Evolutionary conservation across 2,113 vertebrate genomes (phyloP).

Genomic region (Microtus pennsylvanicus): DNA sequence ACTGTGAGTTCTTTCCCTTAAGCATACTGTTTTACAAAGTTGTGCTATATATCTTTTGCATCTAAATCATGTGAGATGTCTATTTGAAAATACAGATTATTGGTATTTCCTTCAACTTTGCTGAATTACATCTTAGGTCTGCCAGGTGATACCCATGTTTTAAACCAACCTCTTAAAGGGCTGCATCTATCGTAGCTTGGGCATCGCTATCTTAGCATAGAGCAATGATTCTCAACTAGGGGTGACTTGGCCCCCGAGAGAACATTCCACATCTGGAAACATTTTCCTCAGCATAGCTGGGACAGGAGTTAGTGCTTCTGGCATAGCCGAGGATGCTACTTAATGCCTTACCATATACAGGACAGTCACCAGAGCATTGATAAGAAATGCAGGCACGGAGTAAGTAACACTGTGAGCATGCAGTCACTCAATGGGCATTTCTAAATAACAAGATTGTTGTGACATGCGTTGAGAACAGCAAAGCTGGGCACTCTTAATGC

Average conservation of each 20-base stretch:
- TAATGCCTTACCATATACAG: too few species aligned
- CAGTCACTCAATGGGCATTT: not conserved
- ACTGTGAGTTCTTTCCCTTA: not conserved
- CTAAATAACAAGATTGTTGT: not conserved
- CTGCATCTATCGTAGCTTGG: not conserved
- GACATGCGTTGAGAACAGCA: not conserved
- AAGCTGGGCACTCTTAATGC: not conserved
- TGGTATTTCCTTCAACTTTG: not conserved
- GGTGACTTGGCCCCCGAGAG: not conserved
- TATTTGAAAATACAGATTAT: not conserved
- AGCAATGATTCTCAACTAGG: not conserved
- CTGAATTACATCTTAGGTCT: not conserved
- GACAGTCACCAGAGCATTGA: not conserved
- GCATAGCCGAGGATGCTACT: not conserved
- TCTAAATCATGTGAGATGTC: not conserved
- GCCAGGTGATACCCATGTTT: not conserved
- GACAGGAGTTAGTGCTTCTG: not conserved
- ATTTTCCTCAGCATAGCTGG: not conserved
- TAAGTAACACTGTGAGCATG: not conserved
- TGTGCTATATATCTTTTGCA: not conserved
- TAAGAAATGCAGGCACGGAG: not conserved
- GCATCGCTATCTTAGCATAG: not conserved
- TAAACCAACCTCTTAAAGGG: not conserved
- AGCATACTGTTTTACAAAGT: not conserved
- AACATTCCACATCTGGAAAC: not conserved